Evolutionary conservation across 2,888 invertebrate genomes (phyloP), one percentile per base, ranked within the genome.

Genomic region (Mythimna pallens): DNA sequence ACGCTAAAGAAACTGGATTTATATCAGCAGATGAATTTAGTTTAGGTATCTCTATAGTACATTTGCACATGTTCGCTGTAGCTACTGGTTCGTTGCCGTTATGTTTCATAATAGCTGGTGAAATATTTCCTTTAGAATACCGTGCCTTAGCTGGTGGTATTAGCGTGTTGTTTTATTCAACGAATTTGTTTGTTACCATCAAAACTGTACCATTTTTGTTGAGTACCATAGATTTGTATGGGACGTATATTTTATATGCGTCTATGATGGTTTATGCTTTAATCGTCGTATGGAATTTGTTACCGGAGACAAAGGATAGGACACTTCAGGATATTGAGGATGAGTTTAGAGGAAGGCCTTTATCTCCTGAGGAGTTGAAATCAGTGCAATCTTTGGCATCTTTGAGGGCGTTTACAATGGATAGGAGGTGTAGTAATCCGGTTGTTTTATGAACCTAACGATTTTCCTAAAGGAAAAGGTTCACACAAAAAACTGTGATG

Each of bases 41-140:
- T 10, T 83, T 94, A 65, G 94, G 94, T 3, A 85, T 91, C 3
- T 43, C 86, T 3, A 78, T 95, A 30, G 88, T 93, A 9, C 94
- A 94, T 54, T 82, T 92, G 0, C 92, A 97, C 76, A 97, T 97
- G 85, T 93, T 96, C 30, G 96, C 97, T 3, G 94, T 97, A 50
- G 95, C 96, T 0, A 93, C 97, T 2, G 97, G 98, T 0, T 92
- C 97, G 2, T 93, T 97, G 10, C 97, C 97, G 0, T 86, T 98
- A 50, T 97, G 98, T 0, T 98, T 97, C 93, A 97, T 97, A 10
- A 97, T 98, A 90, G 97, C 97, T 68, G 97, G 97, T 0, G 98
- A 98, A 90, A 92, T 98, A 7, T 98, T 97, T 83, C 96, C 97
- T 4, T 92, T 97, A 40, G 95, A 96, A 70, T 96, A 96, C 58